Evolutionary conservation across 2,113 vertebrate genomes (phyloP).

Genomic region (Cichladusa arquata): DNA sequence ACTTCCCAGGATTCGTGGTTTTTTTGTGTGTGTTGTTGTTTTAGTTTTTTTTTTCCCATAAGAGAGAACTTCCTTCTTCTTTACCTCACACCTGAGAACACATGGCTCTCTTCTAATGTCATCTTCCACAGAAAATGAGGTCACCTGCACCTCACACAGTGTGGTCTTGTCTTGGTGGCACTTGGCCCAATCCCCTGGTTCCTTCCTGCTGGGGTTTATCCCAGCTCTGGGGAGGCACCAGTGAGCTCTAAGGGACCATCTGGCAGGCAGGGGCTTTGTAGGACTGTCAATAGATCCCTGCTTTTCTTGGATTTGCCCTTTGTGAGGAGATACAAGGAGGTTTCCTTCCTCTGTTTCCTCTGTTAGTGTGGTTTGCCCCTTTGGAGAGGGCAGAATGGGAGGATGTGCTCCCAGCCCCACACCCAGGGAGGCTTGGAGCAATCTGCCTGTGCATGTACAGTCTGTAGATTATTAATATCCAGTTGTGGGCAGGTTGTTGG

Average conservation of each 20-base stretch:
- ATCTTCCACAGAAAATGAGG: neutral
- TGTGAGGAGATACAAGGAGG: neutral
- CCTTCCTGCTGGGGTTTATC: neutral
- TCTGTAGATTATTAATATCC: neutral
- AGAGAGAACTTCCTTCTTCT: neutral
- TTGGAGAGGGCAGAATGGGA: neutral
- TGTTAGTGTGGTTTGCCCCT: accelerated
- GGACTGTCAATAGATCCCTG: neutral
- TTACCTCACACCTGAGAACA: neutral
- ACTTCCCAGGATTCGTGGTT: neutral
- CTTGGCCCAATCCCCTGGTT: neutral
- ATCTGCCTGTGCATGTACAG: neutral
- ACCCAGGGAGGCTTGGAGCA: neutral
- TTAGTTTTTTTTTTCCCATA: neutral
- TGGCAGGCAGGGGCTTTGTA: neutral
- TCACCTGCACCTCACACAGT: neutral
- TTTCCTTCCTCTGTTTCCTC: neutral
- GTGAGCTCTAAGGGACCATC: neutral
- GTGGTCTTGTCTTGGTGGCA: neutral
- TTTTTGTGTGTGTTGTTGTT: neutral
- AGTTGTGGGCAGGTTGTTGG: neutral
- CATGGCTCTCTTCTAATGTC: neutral
- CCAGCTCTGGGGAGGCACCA: neutral
- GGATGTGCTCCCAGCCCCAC: neutral
- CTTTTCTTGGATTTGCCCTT: neutral